Evolutionary conservation across 2,888 invertebrate species (phyloP).

Genomic region (Tinea semifulvella): DNA sequence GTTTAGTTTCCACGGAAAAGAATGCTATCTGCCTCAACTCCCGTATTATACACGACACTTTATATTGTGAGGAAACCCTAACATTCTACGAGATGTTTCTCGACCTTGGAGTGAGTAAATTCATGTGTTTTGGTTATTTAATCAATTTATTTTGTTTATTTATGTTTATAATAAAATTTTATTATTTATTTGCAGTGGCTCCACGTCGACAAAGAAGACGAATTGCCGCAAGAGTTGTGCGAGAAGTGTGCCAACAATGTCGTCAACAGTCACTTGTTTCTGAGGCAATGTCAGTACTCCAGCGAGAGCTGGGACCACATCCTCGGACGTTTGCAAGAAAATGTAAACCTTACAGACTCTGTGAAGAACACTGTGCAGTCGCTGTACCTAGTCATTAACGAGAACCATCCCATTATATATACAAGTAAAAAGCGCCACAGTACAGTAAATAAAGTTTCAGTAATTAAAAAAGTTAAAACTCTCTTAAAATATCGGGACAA

Average conservation of each 20-base stretch:
- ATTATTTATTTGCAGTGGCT: constrained; percentile 20
- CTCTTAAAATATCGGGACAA: constrained; percentile 29
- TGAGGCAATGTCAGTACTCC: constrained; percentile 34
- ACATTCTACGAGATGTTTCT: constrained; percentile 35
- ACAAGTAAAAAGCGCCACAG: constrained; percentile 30
- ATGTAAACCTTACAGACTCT: constrained; percentile 26
- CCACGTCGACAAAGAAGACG: constrained; percentile 32
- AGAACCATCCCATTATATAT: constrained; percentile 30
- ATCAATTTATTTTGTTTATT: too few relatives aligned
- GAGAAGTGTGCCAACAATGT: constrained; percentile 33
- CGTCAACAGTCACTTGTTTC: constrained; percentile 37
- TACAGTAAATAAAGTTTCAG: constrained; percentile 28
- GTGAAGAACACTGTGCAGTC: constrained; percentile 28
- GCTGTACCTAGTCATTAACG: constrained; percentile 33
- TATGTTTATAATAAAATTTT: not conserved
- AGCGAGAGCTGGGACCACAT: constrained; percentile 32
- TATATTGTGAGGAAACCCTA: constrained; percentile 32
- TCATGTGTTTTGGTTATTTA: not conserved
- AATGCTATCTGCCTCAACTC: constrained; percentile 26
- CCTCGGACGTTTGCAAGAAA: constrained; percentile 26
- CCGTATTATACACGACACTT: constrained; percentile 21
- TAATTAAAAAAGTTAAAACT: constrained; percentile 32
- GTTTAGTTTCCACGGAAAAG: constrained; percentile 33
- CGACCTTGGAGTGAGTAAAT: constrained; percentile 36
- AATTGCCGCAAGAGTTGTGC: constrained; percentile 40